phyloP scores from a whole-genome alignment of 1,140 invertebrate species.

The Hydropsyche tenuis region DNA sequence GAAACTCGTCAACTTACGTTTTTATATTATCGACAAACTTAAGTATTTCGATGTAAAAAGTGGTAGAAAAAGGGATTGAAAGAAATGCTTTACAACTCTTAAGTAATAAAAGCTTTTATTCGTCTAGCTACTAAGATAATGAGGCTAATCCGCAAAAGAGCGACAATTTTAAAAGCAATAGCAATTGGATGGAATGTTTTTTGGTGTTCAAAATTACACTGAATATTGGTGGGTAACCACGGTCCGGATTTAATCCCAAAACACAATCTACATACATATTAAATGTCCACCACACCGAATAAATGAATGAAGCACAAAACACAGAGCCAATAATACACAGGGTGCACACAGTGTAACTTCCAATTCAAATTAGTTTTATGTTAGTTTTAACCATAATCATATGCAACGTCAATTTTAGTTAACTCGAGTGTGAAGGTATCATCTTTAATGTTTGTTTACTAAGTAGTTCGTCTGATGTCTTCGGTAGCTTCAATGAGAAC shows the following conservation, averaged over 20 bases:
- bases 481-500: conserved; percentile 70
- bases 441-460: conserved; percentile 51
- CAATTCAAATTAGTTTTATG: conserved; percentile 42
- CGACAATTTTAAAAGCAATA: conserved; percentile 43
- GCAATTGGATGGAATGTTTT: conserved; percentile 45
- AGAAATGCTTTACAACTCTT: conserved; percentile 27
- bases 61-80: neutral
- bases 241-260: conserved; percentile 46
- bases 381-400: conserved; percentile 44
- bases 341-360: conserved; percentile 51
- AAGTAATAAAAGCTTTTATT: conserved; percentile 42
- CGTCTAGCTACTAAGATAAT: conserved; percentile 39
- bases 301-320: conserved; percentile 49
- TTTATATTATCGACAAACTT: conserved; percentile 9
- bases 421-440: conserved; percentile 42
- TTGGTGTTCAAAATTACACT: conserved; percentile 50
- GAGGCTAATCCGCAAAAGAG: conserved; percentile 39
- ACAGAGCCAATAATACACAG: conserved; percentile 51
- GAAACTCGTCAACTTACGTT: conserved; percentile 43
- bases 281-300: conserved; percentile 47
- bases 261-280: conserved; percentile 47
- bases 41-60: neutral
- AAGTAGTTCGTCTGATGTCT: conserved; percentile 64
- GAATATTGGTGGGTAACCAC: conserved; percentile 47
- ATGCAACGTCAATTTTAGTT: conserved; percentile 42